Evolutionary conservation across 1,140 invertebrate genomes (phyloP), one percentile per base, ranked within the genome.

Genomic region (Pseudomyrmex concolor): DNA sequence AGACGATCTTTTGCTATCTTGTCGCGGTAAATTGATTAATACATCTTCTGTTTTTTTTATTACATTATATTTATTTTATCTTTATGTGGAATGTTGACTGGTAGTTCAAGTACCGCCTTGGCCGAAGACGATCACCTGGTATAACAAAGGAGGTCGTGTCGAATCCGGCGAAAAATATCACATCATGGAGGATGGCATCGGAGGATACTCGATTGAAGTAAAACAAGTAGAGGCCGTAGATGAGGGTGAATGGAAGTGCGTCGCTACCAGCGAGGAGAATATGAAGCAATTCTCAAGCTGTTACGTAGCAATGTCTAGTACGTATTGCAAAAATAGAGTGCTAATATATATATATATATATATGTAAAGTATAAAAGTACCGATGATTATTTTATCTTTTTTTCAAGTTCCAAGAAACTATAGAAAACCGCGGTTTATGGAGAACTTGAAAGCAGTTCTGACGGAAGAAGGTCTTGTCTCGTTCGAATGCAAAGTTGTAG

Each of bases 401-500:
- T 25, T 15, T 34, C 15, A 73, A 97, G 97, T 98, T 92, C 98
- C 98, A 62, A 97, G 97, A 91, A 98, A 98, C 91, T 98, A 98
- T 89, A 95, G 97, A 85, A 97, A 97, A 91, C 98, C 98, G 15
- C 94, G 97, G 85, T 98, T 98, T 92, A 96, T 98, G 95, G 98
- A 98, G 92, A 97, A 96, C 85, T 94, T 98, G 19, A 97, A 97
- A 92, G 98, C 97, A 5, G 95, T 98, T 51, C 94, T 98, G 22
- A 98, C 98, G 0, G 97, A 98, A 91, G 98, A 98, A 95, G 97
- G 97, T 2, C 93, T 98, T 5, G 98, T 98, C 2, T 98, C 97
- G 0, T 98, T 98, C 89, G 98, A 98, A 91, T 98, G 98, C 91
- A 98, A 98, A 94, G 97, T 98, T 0, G 97, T 98, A 8, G 98